Percentiles rank a stretch among this genome's conserved stretches.
phyloP scores from a whole-genome alignment of 2,888 invertebrate species.

The Himalopsyche anomala region DNA sequence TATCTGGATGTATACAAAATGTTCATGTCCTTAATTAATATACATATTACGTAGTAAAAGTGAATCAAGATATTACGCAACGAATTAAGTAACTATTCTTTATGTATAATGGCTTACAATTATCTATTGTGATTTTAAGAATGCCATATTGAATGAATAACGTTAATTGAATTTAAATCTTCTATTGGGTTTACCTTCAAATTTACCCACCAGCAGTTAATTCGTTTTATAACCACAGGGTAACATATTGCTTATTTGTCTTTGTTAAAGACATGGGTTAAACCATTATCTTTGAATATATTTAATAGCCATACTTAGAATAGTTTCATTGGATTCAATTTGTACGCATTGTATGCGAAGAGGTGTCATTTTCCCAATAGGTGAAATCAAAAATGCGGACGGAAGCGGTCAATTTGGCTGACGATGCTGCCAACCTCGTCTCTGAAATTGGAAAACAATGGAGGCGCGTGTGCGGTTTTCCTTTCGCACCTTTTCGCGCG shows the following conservation, averaged over 20 bases:
- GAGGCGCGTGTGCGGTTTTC: constrained; percentile 45
- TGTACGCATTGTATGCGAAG: constrained; percentile 2
- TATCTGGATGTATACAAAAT: too few species aligned
- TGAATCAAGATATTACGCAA: too few species aligned
- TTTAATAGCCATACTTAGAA: background rate
- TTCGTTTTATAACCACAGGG: background rate
- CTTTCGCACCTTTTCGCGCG: constrained; percentile 44
- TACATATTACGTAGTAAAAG: too few species aligned
- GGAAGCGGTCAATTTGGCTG: constrained; percentile 23
- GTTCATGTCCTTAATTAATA: too few species aligned
- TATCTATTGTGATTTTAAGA: too few species aligned
- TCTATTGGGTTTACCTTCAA: background rate
- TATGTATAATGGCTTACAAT: too few species aligned
- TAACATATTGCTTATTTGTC: background rate
- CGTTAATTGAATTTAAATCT: too few species aligned
- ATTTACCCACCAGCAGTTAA: background rate
- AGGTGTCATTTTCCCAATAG: background rate
- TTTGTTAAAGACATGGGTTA: background rate
- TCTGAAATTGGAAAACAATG: constrained; percentile 47
- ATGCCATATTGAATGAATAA: too few species aligned
- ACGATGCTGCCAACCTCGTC: constrained; percentile 33
- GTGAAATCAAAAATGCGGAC: background rate
- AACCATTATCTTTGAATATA: background rate
- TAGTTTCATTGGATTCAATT: background rate
- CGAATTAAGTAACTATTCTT: too few species aligned